These are phyloP conservation scores for Selenia dentaria DNA, from an alignment of 2,888 invertebrate species.

Conservation along the genomic window DNA sequence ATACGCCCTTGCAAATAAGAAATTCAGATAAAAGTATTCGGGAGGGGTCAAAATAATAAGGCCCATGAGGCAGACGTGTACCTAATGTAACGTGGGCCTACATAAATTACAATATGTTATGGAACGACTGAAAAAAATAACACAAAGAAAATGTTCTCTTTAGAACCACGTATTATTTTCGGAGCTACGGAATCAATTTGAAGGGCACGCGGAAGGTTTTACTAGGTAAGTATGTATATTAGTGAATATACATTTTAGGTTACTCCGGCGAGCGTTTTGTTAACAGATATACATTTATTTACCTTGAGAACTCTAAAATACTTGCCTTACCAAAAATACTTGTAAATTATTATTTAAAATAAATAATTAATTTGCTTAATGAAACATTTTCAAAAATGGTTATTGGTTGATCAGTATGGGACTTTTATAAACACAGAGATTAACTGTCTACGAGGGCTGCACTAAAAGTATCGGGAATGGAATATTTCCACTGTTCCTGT, in stretches of 20 bases:
- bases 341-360: no score
- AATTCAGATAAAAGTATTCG: slow-evolving; percentile 24
- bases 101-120: slow-evolving; percentile 50
- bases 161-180: neutral
- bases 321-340: no score
- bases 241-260: neutral
- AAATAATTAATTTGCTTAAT: no score
- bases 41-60: slow-evolving; percentile 44
- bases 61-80: slow-evolving; percentile 31
- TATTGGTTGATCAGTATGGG: no score
- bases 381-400: no score
- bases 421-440: no score
- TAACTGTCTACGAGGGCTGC: no score
- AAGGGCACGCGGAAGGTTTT: slow-evolving; percentile 1
- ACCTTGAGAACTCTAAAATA: neutral
- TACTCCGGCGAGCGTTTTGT: neutral
- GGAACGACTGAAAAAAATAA: slow-evolving; percentile 11
- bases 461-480: no score
- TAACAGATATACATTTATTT: neutral
- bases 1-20: slow-evolving; percentile 17
- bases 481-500: no score
- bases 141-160: slow-evolving; percentile 13
- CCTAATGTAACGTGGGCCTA: slow-evolving; percentile 40
- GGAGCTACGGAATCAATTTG: neutral
- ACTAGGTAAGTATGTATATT: neutral